Percentiles rank a stretch among this genome's conserved stretches.
Conservation (phyloP, 1,140 invertebrate species). For the Aleiodes sp. region DNA sequence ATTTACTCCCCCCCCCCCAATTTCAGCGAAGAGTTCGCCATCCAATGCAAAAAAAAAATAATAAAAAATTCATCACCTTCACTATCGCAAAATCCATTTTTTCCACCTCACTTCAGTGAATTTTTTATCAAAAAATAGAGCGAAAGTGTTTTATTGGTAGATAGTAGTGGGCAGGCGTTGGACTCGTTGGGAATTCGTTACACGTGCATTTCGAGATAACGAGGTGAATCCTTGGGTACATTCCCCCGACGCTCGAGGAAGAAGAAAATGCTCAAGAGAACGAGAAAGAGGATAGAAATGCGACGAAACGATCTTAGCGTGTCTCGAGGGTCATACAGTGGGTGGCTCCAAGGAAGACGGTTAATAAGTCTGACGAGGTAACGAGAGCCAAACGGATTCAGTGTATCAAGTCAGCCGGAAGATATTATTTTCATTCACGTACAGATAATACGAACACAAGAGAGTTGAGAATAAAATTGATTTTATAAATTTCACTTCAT, state of each 20-base stretch:
- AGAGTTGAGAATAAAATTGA: too few relatives aligned
- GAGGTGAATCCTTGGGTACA: neutral
- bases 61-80: too few relatives aligned
- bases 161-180: neutral
- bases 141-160: neutral
- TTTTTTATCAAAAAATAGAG: neutral
- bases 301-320: neutral
- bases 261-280: too few relatives aligned
- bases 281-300: neutral
- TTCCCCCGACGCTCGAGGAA: neutral
- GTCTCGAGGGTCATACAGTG: neutral
- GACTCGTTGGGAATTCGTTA: neutral
- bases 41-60: too few relatives aligned
- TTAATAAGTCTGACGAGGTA: slow-evolving; percentile 13
- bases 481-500: too few relatives aligned
- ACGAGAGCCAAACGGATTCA: neutral
- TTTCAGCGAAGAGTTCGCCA: too few relatives aligned
- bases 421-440: neutral
- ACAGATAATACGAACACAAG: too few relatives aligned
- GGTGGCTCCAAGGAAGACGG: neutral
- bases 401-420: neutral
- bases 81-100: too few relatives aligned
- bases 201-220: neutral
- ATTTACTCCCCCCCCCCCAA: too few relatives aligned
- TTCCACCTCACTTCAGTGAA: too few relatives aligned